phyloP scores from a whole-genome alignment of 2,113 vertebrate species.

The Alaudala cheleensis region DNA sequence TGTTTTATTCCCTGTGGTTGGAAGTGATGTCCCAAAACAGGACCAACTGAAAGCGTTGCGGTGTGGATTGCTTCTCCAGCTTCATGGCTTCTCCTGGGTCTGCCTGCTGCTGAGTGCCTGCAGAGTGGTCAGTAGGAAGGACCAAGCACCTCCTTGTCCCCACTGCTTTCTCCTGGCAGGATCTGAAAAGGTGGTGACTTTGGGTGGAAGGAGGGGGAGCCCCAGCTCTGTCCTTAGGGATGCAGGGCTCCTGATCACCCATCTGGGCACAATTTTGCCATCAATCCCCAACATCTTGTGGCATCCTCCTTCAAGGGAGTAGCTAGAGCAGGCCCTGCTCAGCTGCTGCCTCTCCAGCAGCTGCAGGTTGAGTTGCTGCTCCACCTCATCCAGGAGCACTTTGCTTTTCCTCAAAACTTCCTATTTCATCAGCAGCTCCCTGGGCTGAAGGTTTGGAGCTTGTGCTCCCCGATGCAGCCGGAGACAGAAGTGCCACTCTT shows the following conservation, averaged over 20 bases:
- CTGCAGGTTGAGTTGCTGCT: not conserved
- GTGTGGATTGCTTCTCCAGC: accelerated
- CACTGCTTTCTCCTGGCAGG: not conserved
- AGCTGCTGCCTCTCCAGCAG: not conserved
- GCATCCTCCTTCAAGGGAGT: accelerated
- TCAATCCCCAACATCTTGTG: accelerated
- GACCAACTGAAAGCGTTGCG: accelerated
- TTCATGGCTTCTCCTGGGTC: accelerated
- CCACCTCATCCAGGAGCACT: not conserved
- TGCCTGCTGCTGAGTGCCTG: accelerated
- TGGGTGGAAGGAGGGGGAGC: accelerated
- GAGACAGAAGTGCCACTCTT: accelerated
- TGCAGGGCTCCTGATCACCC: accelerated
- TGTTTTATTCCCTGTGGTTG: accelerated
- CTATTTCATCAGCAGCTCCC: not conserved
- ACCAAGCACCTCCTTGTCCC: not conserved
- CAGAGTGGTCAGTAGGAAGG: accelerated
- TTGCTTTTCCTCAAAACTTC: not conserved
- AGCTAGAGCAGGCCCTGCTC: not conserved
- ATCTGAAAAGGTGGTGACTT: accelerated
- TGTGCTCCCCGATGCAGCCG: accelerated
- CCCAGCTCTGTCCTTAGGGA: not conserved
- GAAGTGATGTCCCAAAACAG: accelerated
- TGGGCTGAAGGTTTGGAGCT: not conserved
- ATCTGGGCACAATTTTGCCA: accelerated